phyloP scores from a whole-genome alignment of 2,888 invertebrate species.

The Chorisops tibialis region DNA sequence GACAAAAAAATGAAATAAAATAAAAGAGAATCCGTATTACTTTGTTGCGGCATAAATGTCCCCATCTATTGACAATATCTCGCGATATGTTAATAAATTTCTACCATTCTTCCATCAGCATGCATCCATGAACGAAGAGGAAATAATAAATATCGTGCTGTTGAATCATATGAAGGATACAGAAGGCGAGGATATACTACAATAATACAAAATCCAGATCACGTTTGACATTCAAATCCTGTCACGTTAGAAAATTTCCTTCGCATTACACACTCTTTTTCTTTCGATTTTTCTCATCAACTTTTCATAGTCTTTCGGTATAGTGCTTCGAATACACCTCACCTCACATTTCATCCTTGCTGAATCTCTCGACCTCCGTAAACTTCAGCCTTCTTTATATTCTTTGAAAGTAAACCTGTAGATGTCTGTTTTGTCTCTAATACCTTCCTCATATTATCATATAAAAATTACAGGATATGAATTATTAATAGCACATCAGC shows the following conservation, averaged over 20 bases:
- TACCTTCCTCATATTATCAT: conserved; percentile 31
- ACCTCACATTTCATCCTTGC: background rate
- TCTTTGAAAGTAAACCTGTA: conserved; percentile 12
- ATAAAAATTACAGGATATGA: conserved; percentile 34
- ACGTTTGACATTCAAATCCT: conserved; percentile 25
- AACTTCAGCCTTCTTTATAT: conserved; percentile 2
- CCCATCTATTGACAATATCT: background rate
- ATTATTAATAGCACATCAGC: conserved; percentile 33
- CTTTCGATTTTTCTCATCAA: background rate
- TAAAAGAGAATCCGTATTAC: no score
- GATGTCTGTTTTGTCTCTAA: conserved; percentile 27
- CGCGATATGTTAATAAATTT: conserved; percentile 15
- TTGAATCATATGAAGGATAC: conserved; percentile 14
- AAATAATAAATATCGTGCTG: conserved; percentile 18
- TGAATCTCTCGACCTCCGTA: background rate
- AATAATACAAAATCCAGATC: conserved; percentile 19
- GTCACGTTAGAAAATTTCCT: conserved; percentile 23
- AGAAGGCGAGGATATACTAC: background rate
- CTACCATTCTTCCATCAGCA: background rate
- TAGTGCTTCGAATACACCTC: background rate
- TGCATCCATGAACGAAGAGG: conserved; percentile 1
- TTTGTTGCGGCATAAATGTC: no score
- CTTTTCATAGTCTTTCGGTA: background rate
- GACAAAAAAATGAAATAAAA: no score
- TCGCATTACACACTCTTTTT: conserved; percentile 13